Base-by-base conservation (phyloP, 2,113 vertebrate species). In the Apodemus speciosus region DNA sequence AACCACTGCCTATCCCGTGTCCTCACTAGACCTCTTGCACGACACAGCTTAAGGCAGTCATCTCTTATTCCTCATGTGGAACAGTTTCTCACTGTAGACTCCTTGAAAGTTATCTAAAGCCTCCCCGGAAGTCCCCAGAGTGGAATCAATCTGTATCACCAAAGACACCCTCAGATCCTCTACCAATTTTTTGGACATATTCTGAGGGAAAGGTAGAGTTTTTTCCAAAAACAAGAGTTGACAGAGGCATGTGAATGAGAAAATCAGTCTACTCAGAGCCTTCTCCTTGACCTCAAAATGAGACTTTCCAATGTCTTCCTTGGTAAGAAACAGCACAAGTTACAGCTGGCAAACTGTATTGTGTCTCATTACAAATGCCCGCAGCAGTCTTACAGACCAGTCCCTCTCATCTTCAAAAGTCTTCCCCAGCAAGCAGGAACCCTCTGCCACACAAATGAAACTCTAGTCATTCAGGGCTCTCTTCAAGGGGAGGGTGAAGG, bases 231-330 rank as follows among this genome's bases (percentile, higher is more conserved):
- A 53, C 7, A 58, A 58, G 58, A 90, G n/a, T 40, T 10, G 11
- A 20, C 60, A 90, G 73, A 66, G 49, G 25, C 20, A 62, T 66
- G 20, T 91, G 46, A 77, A 2, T 13, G 30, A 23, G 27, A 64
- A 79, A 7, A 23, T 16, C 13, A 77, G n/a, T 16, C 38, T 40
- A 73, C 15, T 11, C 64, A 85, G 49, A 6, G 46, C 66, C 13
- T 40, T 14, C 64, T 79, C 4, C 8, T 21, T 49, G 71, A 15
- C 40, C 51, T 18, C 2, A 10, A 25, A 62, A 43, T 4, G 16
- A 51, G 30, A 32, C 51, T 92, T 88, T 69, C 40, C 43, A 85
- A 51, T 85, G 27, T 76, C 66, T 80, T 93, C 58, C 27, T n/a
- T 25, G 84, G 32, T 46, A 79, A 40, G 35, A 72, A 13, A 46